Conservation (phyloP, 2,113 vertebrate genomes). For the Dolichotis patagonum region DNA sequence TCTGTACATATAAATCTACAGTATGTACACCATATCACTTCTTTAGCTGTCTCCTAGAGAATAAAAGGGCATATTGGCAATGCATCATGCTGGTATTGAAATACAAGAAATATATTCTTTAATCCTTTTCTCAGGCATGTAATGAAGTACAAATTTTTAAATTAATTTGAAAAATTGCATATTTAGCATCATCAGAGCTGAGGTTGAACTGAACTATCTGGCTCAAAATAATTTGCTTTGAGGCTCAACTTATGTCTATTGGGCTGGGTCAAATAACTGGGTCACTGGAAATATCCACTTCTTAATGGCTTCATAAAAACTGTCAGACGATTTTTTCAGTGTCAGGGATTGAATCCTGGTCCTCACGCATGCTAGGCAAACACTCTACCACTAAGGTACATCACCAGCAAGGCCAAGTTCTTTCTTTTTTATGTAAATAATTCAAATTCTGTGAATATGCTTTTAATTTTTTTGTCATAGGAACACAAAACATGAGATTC, state of each 20-base stretch:
- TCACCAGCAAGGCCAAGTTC: background rate
- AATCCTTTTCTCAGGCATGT: background rate
- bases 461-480: background rate
- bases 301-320: slow-evolving; percentile 27
- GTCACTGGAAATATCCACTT: background rate
- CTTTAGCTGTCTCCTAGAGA: slow-evolving; percentile 41
- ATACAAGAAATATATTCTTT: background rate
- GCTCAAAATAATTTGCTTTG: background rate
- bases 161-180: slow-evolving; percentile 52
- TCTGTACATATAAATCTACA: slow-evolving; percentile 35
- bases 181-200: slow-evolving; percentile 37
- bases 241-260: slow-evolving; percentile 21
- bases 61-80: slow-evolving; percentile 45
- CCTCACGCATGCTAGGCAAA: background rate
- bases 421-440: slow-evolving; percentile 18
- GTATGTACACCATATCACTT: background rate
- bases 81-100: background rate
- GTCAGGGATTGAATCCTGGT: background rate
- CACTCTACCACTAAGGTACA: background rate
- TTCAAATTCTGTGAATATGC: background rate
- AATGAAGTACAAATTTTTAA: slow-evolving; percentile 5
- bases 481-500: background rate
- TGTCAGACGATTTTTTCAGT: background rate
- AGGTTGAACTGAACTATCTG: slow-evolving; percentile 13
- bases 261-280: slow-evolving; percentile 35